Evolutionary conservation across 1,140 invertebrate species (phyloP).

Genomic region (Spodoptera frugiperda): DNA sequence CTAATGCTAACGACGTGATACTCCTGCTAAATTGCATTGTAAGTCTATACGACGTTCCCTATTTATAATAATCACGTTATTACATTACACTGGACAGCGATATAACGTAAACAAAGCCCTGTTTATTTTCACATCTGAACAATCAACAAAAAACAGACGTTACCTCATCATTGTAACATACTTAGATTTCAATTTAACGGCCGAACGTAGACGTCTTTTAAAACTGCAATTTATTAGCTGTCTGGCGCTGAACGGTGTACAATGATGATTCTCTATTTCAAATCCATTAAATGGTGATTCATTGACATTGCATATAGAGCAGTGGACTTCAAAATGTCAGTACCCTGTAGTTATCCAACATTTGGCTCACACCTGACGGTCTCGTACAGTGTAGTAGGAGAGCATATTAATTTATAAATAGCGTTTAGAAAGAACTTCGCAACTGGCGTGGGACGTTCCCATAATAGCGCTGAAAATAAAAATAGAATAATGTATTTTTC

Average conservation of each 20-base stretch:
- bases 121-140: neutral
- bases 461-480: constrained; percentile 47
- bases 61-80: neutral
- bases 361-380: constrained; percentile 51
- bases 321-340: constrained; percentile 36
- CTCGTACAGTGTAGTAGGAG: neutral
- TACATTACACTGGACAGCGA: neutral
- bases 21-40: neutral
- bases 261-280: constrained; percentile 32
- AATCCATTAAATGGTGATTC: constrained; percentile 40
- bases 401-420: constrained; percentile 46
- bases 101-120: neutral
- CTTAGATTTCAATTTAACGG: neutral
- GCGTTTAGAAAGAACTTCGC: constrained; percentile 57
- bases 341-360: constrained; percentile 50
- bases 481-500: constrained; percentile 46
- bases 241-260: neutral
- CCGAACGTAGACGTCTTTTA: neutral
- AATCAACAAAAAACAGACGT: constrained; percentile 9
- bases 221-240: constrained; percentile 7
- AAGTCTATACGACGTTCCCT: neutral
- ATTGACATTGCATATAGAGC: constrained; percentile 25
- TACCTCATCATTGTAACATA: neutral
- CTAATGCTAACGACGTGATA: constrained; percentile 5
- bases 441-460: constrained; percentile 54